These are phyloP conservation scores for Lethrus apterus DNA, from an alignment of 1,140 invertebrate genomes.

Conservation along the genomic window DNA sequence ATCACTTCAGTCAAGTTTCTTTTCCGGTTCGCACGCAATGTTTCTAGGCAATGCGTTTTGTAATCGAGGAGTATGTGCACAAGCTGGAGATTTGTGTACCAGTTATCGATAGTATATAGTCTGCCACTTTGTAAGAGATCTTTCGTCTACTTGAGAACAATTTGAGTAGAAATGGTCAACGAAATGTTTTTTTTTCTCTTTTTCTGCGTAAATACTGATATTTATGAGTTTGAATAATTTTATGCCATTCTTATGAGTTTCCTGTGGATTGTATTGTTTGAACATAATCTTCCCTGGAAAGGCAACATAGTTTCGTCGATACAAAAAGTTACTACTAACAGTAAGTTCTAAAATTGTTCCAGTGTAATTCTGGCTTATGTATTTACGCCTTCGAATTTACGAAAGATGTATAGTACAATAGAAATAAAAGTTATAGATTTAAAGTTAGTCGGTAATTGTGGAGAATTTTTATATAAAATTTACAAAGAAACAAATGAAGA, in stretches of 20 bases:
- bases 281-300: constrained; percentile 38
- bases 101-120: not conserved
- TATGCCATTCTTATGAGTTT: constrained; percentile 36
- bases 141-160: not conserved
- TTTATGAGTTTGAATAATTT: constrained; percentile 35
- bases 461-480: too few relatives aligned
- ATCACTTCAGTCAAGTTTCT: constrained; percentile 30
- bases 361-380: too few relatives aligned
- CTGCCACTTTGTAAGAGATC: not conserved
- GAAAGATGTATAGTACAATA: too few relatives aligned
- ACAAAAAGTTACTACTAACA: constrained; percentile 28
- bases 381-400: too few relatives aligned
- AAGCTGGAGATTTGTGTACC: not conserved
- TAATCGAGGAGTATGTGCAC: not conserved
- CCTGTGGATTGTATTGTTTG: constrained; percentile 39
- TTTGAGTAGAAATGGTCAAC: not conserved
- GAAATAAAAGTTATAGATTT: too few relatives aligned
- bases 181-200: constrained; percentile 12
- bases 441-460: too few relatives aligned
- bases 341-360: too few relatives aligned
- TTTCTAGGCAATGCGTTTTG: too few relatives aligned
- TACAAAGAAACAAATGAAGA: too few relatives aligned
- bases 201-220: constrained; percentile 30
- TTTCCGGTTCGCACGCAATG: not conserved
- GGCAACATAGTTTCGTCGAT: constrained; percentile 37